Evolutionary conservation across 2,113 vertebrate species (phyloP), one percentile per base, ranked within the genome.

Genomic region (Chloebia gouldiae): DNA sequence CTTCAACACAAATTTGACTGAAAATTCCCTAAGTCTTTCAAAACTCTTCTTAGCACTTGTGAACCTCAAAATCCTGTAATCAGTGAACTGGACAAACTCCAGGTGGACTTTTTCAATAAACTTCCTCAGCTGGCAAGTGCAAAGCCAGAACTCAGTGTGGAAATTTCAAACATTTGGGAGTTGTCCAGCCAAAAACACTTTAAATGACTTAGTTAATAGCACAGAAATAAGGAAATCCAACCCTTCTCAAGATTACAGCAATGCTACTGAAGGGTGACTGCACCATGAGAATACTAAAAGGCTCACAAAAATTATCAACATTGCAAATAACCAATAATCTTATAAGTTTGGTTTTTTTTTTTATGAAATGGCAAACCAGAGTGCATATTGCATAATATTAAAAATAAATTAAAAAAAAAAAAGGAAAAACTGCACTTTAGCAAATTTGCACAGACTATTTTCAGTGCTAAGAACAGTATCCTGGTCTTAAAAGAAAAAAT

Each of bases 321-420:
- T 13, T 50, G 25, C 7, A 81, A 89, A 78, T 33, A 56, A 69
- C 2, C 5, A 79, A 37, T 47, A 68, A 28, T 56, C 12, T 66
- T 37, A 44, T 49, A 13, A 30, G 11, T 66, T 16, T n/a, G n/a
- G n/a, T n/a, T n/a, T n/a, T n/a, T 82, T 64, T 35, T 83, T 69
- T 37, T 17, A 78, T 23, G 5, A 90, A 91, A 84, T 12, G 5
- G 12, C 15, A 89, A 91, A 75, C 12, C 3, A 45, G 37, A 50
- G 2, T 39, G 17, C 10, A n/a, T 16, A 50, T 8, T 0, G 0
- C 9, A 45, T 24, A 42, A 47, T 22, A 18, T 35, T 31, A 17
- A 37, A 33, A 33, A 19, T n/a, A n/a, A n/a, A n/a, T n/a, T n/a
- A 8, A 4, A 10, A 10, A 4, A 15, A 22, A 23, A 15, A 35